A percentile compares a stretch with the other conserved stretches of the same genome.
Conservation (phyloP, 2,113 vertebrate species). For the Misgurnus anguillicaudatus region DNA sequence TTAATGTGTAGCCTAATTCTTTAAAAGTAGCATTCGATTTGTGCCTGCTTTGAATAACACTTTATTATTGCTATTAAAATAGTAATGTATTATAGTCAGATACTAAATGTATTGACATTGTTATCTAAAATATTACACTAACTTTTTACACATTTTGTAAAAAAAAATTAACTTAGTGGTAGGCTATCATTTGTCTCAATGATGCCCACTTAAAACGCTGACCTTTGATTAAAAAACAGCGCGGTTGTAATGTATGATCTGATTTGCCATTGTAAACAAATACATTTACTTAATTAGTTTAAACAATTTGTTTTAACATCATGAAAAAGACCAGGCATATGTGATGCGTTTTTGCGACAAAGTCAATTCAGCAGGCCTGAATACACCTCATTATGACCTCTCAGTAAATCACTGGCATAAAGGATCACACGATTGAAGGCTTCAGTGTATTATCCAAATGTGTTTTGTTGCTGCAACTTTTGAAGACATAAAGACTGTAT, state of each 20-base stretch:
- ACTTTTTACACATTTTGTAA: neutral
- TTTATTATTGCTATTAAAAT: neutral
- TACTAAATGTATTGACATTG: neutral
- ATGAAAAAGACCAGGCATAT: neutral
- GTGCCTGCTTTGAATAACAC: neutral
- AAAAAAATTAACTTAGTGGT: neutral
- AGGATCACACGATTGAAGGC: neutral
- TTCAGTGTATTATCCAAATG: neutral
- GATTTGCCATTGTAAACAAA: neutral
- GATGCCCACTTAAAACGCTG: neutral
- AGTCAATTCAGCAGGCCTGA: constrained; percentile 5
- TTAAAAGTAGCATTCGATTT: too few species aligned
- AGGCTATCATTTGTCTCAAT: neutral
- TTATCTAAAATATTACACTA: neutral
- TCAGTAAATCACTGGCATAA: too few species aligned
- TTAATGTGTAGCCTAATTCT: too few species aligned
- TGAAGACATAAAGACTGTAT: neutral
- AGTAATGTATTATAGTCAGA: neutral
- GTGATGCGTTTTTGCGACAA: neutral
- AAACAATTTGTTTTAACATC: neutral
- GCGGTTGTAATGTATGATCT: neutral
- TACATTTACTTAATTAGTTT: neutral
- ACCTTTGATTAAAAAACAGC: neutral
- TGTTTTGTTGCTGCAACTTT: neutral
- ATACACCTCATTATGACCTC: neutral